Base-by-base conservation (phyloP, 1,140 invertebrate species). In the Trichonephila inaurata region DNA sequence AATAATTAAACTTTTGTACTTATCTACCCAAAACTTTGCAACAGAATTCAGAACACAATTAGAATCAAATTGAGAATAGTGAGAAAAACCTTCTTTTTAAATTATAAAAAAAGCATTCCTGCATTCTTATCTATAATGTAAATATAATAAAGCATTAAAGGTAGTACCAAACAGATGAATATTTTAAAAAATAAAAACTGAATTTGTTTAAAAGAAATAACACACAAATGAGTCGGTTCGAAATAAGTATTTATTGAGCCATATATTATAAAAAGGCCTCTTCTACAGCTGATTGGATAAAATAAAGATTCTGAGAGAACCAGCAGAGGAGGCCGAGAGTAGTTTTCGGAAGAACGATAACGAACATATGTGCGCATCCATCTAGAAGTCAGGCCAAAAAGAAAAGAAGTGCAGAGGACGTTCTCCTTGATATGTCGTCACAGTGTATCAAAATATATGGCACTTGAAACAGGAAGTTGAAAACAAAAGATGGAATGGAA, bases 171-270 rank as follows among this genome's bases (percentile, higher is more conserved):
- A 10, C 51, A 51, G 7, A 8, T 2, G 2, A 51, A 51, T 3
- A 10, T 7, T 51, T 51, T 7, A 5, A 7, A 51, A 51, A 51
- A 51, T 6, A 51, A 7, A 0, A 12, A 10, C 10, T 51, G 51
- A 51, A 12, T 51, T 51, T 51, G 51, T 51, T 51, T 10, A 51
- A 8, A 87, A 62, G 60, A 87, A 87, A 87, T n/a, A 24, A 87
- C 16, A 61, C 40, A 91, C 89, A 90, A 64, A 19, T 19, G 14
- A 21, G 8, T 62, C 14, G 66, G 21, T 93, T 88, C 85, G 66
- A 93, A 93, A 93, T 88, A 93, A 89, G 64, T 93, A 93, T 93
- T 93, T 93, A 93, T 93, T 93, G 92, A 93, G 92, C 92, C 85
- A 93, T 62, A 19, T 77, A 64, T 88, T 88, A 88, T 86, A 93